Evolutionary conservation across 2,888 invertebrate species (phyloP).

Genomic region (Leptopilina syphax): DNA sequence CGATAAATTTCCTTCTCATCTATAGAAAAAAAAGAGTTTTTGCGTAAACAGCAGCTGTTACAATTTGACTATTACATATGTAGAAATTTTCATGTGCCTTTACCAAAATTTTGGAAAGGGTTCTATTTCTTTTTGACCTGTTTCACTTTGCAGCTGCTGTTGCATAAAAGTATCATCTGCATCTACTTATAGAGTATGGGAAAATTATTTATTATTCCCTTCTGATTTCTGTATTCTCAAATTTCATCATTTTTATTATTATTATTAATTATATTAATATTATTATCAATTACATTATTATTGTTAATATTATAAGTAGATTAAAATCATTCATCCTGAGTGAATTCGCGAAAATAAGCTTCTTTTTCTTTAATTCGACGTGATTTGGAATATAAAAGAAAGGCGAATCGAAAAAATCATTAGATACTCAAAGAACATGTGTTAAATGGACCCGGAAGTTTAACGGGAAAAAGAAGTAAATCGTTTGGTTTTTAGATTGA

Average conservation of each 20-base stretch:
- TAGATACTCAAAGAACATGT: background rate
- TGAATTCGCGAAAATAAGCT: no score
- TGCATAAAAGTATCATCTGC: constrained; percentile 14
- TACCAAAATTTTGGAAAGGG: constrained; percentile 51
- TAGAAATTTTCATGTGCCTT: constrained; percentile 19
- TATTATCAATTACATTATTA: no score
- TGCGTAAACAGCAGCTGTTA: constrained; percentile 53
- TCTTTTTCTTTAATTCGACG: no score
- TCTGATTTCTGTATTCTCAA: no score
- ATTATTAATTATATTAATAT: no score
- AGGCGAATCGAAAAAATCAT: no score
- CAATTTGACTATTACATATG: constrained; percentile 38
- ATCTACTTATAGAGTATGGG: background rate
- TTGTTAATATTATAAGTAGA: no score
- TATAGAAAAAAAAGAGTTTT: constrained; percentile 46
- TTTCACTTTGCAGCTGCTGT: constrained; percentile 63
- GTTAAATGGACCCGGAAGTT: background rate
- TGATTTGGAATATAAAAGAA: no score
- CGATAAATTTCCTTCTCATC: constrained; percentile 30
- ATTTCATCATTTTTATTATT: no score
- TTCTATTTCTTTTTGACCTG: constrained; percentile 58
- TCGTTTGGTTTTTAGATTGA: constrained; percentile 36
- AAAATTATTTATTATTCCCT: no score
- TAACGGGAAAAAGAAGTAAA: constrained; percentile 45
- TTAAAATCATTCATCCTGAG: no score